A percentile compares a stretch with the other conserved stretches of the same genome.
Evolutionary conservation across 2,888 invertebrate species (phyloP).

Genomic region (Rhingia rostrata): DNA sequence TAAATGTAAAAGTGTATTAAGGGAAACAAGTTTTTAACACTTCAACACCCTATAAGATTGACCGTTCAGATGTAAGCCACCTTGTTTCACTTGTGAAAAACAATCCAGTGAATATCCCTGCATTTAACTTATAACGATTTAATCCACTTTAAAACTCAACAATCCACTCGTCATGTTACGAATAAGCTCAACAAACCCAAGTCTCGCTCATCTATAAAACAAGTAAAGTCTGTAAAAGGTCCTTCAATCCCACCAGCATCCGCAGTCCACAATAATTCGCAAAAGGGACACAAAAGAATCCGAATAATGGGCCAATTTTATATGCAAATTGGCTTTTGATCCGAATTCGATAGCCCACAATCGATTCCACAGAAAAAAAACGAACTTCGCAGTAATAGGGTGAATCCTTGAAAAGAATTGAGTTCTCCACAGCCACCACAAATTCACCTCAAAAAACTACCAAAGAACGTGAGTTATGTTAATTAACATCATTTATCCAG

Average conservation of each 20-base stretch:
- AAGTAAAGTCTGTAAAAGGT: constrained; percentile 51
- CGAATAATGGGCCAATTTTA: constrained; percentile 65
- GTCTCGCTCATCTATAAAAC: constrained; percentile 15
- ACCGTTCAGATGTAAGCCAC: constrained; percentile 16
- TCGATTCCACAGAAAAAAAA: constrained; percentile 46
- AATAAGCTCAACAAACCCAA: constrained; percentile 31
- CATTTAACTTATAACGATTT: constrained; percentile 64
- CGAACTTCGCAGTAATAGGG: constrained; percentile 1
- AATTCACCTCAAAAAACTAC: constrained; percentile 38
- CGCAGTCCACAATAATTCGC: not conserved
- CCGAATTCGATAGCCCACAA: constrained; percentile 66
- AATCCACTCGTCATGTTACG: constrained; percentile 62
- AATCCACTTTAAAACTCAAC: constrained; percentile 70
- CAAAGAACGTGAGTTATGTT: constrained; percentile 42
- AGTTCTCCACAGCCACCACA: constrained; percentile 19
- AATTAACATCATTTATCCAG: constrained; percentile 68
- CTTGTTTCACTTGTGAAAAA: constrained; percentile 30
- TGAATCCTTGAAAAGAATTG: not conserved
- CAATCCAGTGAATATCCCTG: constrained; percentile 43
- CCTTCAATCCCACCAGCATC: constrained; percentile 18
- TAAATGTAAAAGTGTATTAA: not conserved
- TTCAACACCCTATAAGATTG: not conserved
- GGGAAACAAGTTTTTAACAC: not conserved
- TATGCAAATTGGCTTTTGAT: constrained; percentile 72
- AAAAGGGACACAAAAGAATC: constrained; percentile 11